Evolutionary conservation across 53 echinoderm and acorn worm genomes (phyloP), one percentile per base, ranked within the genome.

Genomic region (Arbacia lixula): DNA sequence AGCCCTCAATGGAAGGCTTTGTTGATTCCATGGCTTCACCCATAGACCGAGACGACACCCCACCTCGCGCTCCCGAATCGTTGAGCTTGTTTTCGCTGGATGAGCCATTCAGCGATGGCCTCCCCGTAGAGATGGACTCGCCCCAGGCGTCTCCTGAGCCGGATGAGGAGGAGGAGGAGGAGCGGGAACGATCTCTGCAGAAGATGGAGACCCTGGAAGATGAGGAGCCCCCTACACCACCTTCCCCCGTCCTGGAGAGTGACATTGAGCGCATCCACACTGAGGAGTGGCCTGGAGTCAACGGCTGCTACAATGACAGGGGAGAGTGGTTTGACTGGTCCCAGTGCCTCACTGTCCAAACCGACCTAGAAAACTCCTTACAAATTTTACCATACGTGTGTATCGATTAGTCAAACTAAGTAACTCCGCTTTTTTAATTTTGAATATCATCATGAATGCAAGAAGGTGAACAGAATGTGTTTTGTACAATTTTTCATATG

Each of bases 351-450:
- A 82, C 88, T 12, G 84, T 87, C 27, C 41, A 87, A 55, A 78
- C 84, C 19, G 69, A 84, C 35, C 89, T 82, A 12, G 92, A 90
- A 39, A 67, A 88, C 63, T 87, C 90, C 75, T 84, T 99, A 84
- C 99, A 99, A 88, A 99, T 99, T 83, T 78, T 99, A 88, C 99
- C 99, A 2, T 99, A 99, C 85, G 92, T 99, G 61, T 92, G 92
- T 77, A 60, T 95, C 31, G 95, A 95, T 66, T 95, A 71, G 28
- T 5, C 10, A 27, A 41, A 69, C 36, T n/a, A n/a, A n/a, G n/a
- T n/a, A n/a, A n/a, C n/a, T n/a, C n/a, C n/a, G n/a, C n/a, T n/a
- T n/a, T n/a, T n/a, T n/a, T n/a, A n/a, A n/a, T n/a, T n/a, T n/a
- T n/a, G n/a, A n/a, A n/a, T n/a, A n/a, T n/a, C n/a, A n/a, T n/a